Conservation (phyloP, 2,888 invertebrate species). For the Brachynemurus nebulosus region DNA sequence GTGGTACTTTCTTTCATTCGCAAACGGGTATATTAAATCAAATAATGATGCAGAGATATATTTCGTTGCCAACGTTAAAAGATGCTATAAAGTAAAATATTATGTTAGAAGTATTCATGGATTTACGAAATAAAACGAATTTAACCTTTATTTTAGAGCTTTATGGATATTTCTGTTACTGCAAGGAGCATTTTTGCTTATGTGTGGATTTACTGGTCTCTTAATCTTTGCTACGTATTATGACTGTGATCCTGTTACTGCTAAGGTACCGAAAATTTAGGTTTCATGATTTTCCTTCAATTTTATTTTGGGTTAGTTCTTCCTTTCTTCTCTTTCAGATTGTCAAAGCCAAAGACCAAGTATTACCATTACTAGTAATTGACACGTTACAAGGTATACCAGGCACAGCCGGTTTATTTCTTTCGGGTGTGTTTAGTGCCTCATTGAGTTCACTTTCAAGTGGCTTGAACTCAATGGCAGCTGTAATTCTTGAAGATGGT, state of each 20-base stretch:
- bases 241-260: conserved; percentile 64
- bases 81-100: conserved; percentile 52
- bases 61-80: conserved; percentile 54
- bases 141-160: neutral
- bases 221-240: conserved; percentile 60
- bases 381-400: conserved; percentile 62
- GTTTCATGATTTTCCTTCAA: neutral
- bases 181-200: neutral
- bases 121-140: conserved; percentile 8
- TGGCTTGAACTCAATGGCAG: conserved; percentile 62
- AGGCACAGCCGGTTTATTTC: conserved; percentile 75
- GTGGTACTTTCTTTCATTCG: conserved; percentile 24
- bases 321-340: conserved; percentile 30
- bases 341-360: conserved; percentile 60
- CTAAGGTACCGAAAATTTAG: conserved; percentile 33
- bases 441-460: conserved; percentile 39
- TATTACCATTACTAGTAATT: conserved; percentile 73
- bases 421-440: conserved; percentile 73
- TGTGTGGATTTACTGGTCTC: conserved; percentile 56
- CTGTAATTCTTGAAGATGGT: conserved; percentile 59
- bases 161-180: neutral
- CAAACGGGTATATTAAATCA: conserved; percentile 68
- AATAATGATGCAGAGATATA: conserved; percentile 71
- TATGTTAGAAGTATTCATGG: neutral
- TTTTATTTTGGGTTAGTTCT: neutral